phyloP scores from a whole-genome alignment of 2,113 vertebrate genomes.

The Menidia beryllina region DNA sequence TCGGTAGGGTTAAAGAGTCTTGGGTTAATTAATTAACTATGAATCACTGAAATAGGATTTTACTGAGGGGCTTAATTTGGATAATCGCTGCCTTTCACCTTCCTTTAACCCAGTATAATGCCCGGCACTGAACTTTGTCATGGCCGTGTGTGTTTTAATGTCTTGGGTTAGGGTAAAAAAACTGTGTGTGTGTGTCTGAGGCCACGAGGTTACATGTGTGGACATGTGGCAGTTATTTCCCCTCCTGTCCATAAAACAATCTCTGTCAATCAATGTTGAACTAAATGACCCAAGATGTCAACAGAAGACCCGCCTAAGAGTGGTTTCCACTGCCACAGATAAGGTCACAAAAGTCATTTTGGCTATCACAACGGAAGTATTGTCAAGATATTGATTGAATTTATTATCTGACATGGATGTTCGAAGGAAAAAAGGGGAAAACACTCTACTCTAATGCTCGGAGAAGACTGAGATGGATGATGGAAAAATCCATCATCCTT shows the following conservation, averaged over 20 bases:
- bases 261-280: conserved; percentile 69
- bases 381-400: conserved; percentile 74
- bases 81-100: conserved; percentile 36
- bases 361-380: conserved; percentile 69
- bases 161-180: neutral
- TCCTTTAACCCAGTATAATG: neutral
- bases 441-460: conserved; percentile 49
- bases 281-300: conserved; percentile 71
- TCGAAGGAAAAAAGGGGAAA: conserved; percentile 40
- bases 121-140: conserved; percentile 34
- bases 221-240: conserved; percentile 12
- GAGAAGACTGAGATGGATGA: conserved; percentile 63
- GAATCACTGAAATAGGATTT: conserved; percentile 59
- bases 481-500: conserved; percentile 78
- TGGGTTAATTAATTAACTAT: conserved; percentile 76
- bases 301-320: conserved; percentile 64
- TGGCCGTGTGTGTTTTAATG: conserved; percentile 20
- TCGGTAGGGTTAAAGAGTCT: conserved; percentile 52
- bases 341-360: conserved; percentile 78
- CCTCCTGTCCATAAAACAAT: conserved; percentile 63
- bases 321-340: conserved; percentile 64
- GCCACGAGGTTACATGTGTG: conserved; percentile 24
- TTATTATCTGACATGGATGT: conserved; percentile 70
- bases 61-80: conserved; percentile 58
- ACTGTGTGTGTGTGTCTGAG: neutral